A percentile compares a stretch with the other conserved stretches of the same genome.
Evolutionary conservation across 2,113 vertebrate species (phyloP).

Genomic region (Ceyx melanurus): DNA sequence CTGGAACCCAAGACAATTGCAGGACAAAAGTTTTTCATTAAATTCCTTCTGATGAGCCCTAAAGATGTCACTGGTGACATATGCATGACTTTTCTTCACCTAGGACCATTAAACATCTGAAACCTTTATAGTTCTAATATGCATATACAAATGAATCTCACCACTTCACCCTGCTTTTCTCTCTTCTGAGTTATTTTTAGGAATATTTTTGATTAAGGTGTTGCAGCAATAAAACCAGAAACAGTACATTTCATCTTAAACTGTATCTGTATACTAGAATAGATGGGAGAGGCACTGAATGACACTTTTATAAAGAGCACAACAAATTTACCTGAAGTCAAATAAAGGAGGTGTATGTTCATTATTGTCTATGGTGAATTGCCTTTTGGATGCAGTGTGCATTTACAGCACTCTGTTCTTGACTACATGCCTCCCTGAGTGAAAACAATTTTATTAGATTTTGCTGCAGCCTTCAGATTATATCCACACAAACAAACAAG

Average conservation of each 20-base stretch:
- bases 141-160: neutral
- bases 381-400: neutral
- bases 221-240: neutral
- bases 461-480: neutral
- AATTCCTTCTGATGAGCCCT: neutral
- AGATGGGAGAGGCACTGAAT: neutral
- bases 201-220: neutral
- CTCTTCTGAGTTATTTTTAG: neutral
- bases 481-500: neutral
- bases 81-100: neutral
- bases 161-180: neutral
- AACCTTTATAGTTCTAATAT: neutral
- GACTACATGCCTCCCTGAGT: neutral
- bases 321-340: neutral
- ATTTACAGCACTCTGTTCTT: neutral
- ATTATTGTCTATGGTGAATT: neutral
- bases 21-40: neutral
- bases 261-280: neutral
- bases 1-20: neutral
- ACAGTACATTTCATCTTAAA: neutral
- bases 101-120: neutral
- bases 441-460: neutral
- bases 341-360: neutral
- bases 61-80: neutral
- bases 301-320: neutral